These are phyloP conservation scores for Nycticryphes semicollaris DNA, from an alignment of 2,113 vertebrate genomes.

Conservation along the genomic window DNA sequence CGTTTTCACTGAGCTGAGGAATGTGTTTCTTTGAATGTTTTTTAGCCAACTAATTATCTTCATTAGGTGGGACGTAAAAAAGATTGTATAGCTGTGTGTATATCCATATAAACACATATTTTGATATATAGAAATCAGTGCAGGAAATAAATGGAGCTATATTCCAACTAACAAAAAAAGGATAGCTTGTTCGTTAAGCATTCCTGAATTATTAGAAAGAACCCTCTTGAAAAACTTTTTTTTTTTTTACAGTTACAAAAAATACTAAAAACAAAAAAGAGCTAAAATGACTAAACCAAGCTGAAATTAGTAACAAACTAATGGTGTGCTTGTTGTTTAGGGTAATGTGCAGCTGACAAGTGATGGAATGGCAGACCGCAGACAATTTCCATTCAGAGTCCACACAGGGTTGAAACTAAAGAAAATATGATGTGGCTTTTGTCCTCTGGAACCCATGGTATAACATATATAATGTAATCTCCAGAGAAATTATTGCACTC, in stretches of 20 bases:
- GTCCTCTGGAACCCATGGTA: not conserved
- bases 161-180: not conserved
- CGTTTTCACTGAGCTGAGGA: not conserved
- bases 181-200: not conserved
- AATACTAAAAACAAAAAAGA: not conserved
- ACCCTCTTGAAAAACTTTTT: not conserved
- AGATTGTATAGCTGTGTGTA: not conserved
- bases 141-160: not conserved
- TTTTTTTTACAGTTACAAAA: not conserved
- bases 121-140: not conserved
- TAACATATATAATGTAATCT: not conserved
- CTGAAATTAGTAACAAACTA: constrained; percentile 8
- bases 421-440: not conserved
- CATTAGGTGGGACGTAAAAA: not conserved
- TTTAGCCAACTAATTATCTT: not conserved
- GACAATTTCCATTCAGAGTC: not conserved
- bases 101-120: not conserved
- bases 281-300: not conserved
- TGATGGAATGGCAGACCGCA: not conserved
- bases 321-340: not conserved
- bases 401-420: not conserved
- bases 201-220: not conserved
- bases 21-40: not conserved
- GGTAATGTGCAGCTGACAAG: not conserved
- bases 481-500: not conserved